Evolutionary conservation across 2,113 vertebrate species (phyloP), one percentile per base, ranked within the genome.

Genomic region (Sinocyclocheilus grahami): DNA sequence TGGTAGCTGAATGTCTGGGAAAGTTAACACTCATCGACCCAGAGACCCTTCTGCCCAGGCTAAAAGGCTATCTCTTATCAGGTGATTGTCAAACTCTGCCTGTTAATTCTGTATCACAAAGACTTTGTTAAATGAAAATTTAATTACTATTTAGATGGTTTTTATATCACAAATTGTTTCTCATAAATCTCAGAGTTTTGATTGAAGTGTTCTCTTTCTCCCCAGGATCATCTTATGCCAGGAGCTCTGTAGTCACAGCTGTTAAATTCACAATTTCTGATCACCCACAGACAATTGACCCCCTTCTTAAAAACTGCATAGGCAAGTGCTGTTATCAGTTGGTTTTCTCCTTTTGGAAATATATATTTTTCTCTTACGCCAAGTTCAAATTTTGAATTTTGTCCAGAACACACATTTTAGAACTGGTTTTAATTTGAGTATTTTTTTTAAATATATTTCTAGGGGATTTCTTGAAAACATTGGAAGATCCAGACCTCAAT

Each of bases 201-300:
- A 72, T 72, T 5, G 69, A n/a, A 7, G 4, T 30, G 2, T 53
- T 86, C 27, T 53, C 85, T 51, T 69, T 51, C 2, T 18, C 85
- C 75, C 85, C 90, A 99, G 98, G 97, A 1, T 99, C 98, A 0
- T 99, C 98, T 1, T 99, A 99, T 85, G 98, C 98, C 90, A 94
- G 98, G 89, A 99, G 98, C 94, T 99, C 98, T 10, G 98, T 99
- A 86, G 98, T 99, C 78, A 99, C 98, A 20, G 98, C 98, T 77
- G 97, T 99, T 42, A 99, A 99, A 88, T 99, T 99, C 93, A 99
- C 98, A 42, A 99, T 99, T 94, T 99, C 98, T 87, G 98, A 99
- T 91, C 98, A 99, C 82, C 98, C 97, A 13, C 98, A 99, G 87
- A 96, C 97, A 81, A 99, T 99, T 91, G 98, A 99, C 90, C 97